These are phyloP conservation scores for Aelia acuminata DNA, from an alignment of 2,888 invertebrate genomes.

Conservation along the genomic window DNA sequence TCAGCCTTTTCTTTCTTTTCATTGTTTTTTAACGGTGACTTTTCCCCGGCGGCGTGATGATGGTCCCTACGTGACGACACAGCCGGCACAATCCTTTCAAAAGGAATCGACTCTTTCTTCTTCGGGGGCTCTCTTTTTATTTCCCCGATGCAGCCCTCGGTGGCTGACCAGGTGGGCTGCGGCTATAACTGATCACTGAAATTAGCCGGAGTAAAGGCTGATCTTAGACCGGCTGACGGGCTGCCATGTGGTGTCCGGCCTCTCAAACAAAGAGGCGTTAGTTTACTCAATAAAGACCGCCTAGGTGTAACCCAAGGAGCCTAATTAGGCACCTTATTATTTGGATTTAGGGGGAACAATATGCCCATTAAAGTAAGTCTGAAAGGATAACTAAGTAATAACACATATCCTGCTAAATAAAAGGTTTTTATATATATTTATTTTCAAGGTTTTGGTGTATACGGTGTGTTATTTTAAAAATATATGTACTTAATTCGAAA, in stretches of 20 bases:
- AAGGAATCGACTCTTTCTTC: constrained; percentile 9
- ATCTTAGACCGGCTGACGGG: neutral
- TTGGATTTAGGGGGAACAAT: neutral
- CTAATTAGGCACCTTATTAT: neutral
- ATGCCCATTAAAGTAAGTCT: neutral
- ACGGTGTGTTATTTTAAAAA: neutral
- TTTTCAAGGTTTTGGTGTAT: neutral
- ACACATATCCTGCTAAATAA: neutral
- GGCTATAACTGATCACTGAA: constrained; percentile 37
- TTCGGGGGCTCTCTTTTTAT: neutral
- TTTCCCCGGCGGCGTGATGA: neutral
- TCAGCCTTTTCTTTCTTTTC: constrained; percentile 46
- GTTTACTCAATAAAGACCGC: neutral
- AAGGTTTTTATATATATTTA: too few relatives aligned
- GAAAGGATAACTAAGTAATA: neutral
- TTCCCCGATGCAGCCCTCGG: neutral
- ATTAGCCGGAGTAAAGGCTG: constrained; percentile 19
- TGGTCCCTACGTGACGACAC: constrained; percentile 47
- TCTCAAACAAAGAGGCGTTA: neutral
- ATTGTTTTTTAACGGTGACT: constrained; percentile 49
- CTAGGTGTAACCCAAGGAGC: neutral
- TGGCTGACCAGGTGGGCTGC: constrained; percentile 18
- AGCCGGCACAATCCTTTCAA: constrained; percentile 35
- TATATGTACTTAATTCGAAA: neutral
- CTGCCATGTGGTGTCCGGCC: constrained; percentile 25